Conservation (phyloP, 2,113 vertebrate species). For the Myrmecophaga tridactyla region DNA sequence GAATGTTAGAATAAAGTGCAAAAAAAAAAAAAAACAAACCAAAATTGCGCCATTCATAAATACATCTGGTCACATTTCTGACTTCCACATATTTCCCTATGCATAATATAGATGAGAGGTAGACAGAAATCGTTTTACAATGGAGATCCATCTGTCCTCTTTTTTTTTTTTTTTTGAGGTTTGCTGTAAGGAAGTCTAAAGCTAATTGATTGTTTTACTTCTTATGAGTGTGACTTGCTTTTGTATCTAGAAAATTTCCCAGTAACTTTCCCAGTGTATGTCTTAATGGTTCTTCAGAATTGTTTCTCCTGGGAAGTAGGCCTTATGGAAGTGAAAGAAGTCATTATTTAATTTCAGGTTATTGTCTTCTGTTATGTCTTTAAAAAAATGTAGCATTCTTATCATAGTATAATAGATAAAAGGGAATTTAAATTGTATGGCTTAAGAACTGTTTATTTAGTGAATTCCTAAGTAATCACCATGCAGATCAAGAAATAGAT, state of each 20-base stretch:
- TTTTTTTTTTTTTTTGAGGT: neutral
- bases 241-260: neutral
- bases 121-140: neutral
- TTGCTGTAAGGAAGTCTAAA: neutral
- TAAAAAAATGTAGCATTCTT: neutral
- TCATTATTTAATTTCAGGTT: neutral
- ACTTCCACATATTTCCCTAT: neutral
- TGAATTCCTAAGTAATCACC: neutral
- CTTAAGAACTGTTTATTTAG: neutral
- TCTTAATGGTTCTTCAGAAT: neutral
- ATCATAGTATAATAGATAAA: neutral
- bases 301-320: neutral
- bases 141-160: neutral
- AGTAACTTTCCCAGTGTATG: neutral
- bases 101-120: neutral
- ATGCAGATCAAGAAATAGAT: neutral
- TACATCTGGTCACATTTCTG: neutral
- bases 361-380: neutral
- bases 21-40: neutral
- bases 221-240: neutral
- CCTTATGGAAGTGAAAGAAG: neutral
- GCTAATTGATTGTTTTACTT: neutral
- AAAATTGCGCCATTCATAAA: neutral
- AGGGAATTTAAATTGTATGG: neutral
- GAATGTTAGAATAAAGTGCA: neutral